phyloP scores from a whole-genome alignment of 2,888 invertebrate genomes.

The Metallyticus violacea region DNA sequence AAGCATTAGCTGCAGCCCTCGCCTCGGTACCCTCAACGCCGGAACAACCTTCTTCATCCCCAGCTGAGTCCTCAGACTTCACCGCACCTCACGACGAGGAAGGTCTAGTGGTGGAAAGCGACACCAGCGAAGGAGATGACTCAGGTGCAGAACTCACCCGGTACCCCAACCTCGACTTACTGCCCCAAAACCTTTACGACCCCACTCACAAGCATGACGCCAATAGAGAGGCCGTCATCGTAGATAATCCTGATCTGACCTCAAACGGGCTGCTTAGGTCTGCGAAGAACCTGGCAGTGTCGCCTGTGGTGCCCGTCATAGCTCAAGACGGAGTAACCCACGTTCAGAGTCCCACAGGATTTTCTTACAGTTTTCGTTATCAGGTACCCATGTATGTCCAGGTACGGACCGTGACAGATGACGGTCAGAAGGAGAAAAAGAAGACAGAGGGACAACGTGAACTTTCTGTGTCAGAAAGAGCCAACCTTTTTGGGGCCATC shows the following conservation, averaged over 20 bases:
- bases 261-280: background rate
- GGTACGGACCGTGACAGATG: slow-evolving; percentile 10
- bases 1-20: slow-evolving; percentile 31
- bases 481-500: slow-evolving; percentile 37
- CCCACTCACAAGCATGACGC: slow-evolving; percentile 30
- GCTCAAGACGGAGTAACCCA: background rate
- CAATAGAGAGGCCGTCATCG: slow-evolving; percentile 30
- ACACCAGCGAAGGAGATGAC: slow-evolving; percentile 34
- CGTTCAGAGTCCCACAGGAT: slow-evolving; percentile 47
- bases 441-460: no score
- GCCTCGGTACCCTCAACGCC: background rate
- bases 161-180: slow-evolving; percentile 28
- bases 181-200: slow-evolving; percentile 27
- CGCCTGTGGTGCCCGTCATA: background rate
- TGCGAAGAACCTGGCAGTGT: background rate
- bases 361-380: slow-evolving; percentile 70
- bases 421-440: background rate
- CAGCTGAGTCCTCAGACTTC: slow-evolving; percentile 41
- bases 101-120: slow-evolving; percentile 27
- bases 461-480: slow-evolving; percentile 33
- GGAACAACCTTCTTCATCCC: slow-evolving; percentile 61
- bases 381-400: slow-evolving; percentile 52
- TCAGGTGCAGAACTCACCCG: slow-evolving; percentile 47
- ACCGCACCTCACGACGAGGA: slow-evolving; percentile 26
- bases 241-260: slow-evolving; percentile 28